These are phyloP conservation scores for Carassius carassius DNA, from an alignment of 2,113 vertebrate genomes.

Conservation along the genomic window DNA sequence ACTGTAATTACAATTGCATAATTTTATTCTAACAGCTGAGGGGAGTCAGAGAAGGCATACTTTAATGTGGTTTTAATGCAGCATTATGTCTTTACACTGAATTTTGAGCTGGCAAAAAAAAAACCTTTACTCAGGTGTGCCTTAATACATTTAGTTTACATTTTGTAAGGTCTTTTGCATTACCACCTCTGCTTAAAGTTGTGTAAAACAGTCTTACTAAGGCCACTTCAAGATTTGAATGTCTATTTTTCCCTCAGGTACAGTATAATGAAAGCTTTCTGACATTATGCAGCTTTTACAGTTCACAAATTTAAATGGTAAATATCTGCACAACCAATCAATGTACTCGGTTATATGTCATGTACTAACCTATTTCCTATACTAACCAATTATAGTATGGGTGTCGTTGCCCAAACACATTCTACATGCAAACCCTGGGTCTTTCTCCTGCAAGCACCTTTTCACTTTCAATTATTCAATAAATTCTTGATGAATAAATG, in stretches of 20 bases:
- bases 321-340: neutral
- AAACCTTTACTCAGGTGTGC: neutral
- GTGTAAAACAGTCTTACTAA: neutral
- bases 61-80: neutral
- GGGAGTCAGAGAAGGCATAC: neutral
- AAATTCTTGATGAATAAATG: neutral
- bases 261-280: neutral
- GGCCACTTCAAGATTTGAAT: neutral
- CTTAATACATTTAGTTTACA: neutral
- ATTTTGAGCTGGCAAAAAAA: neutral
- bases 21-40: neutral
- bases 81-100: neutral
- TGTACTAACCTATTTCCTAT: neutral
- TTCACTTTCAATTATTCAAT: neutral
- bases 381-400: neutral
- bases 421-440: neutral
- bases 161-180: neutral
- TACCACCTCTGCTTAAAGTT: neutral
- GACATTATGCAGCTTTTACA: constrained; percentile 7
- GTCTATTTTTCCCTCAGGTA: neutral
- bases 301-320: neutral
- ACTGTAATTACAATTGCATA: neutral
- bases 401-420: neutral
- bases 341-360: neutral
- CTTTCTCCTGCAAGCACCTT: neutral